These are phyloP conservation scores for Gastrophryne carolinensis DNA, from an alignment of 2,797 vertebrate genomes.

Conservation along the genomic window DNA sequence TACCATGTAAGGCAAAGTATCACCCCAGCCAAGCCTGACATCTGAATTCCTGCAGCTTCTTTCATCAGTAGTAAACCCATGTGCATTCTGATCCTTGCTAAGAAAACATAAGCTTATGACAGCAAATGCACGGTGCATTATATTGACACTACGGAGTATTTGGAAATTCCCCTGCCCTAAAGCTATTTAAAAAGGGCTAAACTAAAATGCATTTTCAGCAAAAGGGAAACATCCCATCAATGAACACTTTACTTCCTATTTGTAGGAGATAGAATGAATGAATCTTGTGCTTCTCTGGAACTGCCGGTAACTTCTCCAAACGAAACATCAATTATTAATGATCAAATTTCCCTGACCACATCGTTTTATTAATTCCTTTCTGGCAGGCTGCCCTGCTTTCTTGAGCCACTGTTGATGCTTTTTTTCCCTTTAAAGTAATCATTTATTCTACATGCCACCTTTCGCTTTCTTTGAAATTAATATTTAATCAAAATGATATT, in stretches of 20 bases:
- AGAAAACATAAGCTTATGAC: no score
- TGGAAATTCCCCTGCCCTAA: no score
- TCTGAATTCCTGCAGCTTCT: no score
- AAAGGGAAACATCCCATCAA: no score
- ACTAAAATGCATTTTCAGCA: no score
- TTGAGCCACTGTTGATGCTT: conserved; percentile 43
- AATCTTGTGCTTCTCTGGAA: conserved; percentile 3
- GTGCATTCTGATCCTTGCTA: no score
- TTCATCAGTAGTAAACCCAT: no score
- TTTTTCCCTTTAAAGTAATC: conserved; percentile 39
- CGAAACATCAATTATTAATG: conserved; percentile 46
- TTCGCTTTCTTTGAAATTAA: conserved; percentile 52
- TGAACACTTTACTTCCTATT: not conserved
- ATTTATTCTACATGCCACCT: conserved; percentile 53
- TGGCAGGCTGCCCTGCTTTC: conserved; percentile 34
- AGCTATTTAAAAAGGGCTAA: no score
- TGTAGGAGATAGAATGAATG: conserved; percentile 9
- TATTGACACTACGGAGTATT: no score
- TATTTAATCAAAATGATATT: conserved; percentile 54
- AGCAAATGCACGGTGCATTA: no score
- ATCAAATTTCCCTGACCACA: conserved; percentile 44
- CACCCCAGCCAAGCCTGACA: no score
- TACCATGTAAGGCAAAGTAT: no score
- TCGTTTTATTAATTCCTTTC: conserved; percentile 47
- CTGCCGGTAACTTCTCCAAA: conserved; percentile 40